Evolutionary conservation across 2,888 invertebrate genomes (phyloP).

Genomic region (Latheticus oryzae): DNA sequence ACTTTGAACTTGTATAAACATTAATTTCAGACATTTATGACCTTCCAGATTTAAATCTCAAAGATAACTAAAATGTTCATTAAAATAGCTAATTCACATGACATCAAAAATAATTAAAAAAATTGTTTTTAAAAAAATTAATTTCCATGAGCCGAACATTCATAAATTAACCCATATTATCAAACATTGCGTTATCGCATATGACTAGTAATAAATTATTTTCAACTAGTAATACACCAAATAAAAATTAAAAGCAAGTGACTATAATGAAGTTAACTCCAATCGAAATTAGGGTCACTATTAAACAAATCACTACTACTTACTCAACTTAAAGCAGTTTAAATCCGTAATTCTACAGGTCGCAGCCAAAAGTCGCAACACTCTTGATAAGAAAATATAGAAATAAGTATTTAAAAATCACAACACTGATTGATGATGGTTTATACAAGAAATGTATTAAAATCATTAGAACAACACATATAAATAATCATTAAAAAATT

Average conservation of each 20-base stretch:
- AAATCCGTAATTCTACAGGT: conserved; percentile 31
- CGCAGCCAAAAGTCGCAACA: conserved; percentile 28
- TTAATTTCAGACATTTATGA: conserved; percentile 22
- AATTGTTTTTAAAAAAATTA: neutral
- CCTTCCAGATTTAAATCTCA: conserved; percentile 37
- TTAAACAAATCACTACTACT: conserved; percentile 24
- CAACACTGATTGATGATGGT: conserved; percentile 17
- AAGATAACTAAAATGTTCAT: too few species aligned
- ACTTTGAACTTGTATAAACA: conserved; percentile 24
- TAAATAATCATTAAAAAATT: conserved; percentile 8
- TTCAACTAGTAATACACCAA: conserved; percentile 9
- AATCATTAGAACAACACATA: conserved; percentile 2
- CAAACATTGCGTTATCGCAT: conserved; percentile 22
- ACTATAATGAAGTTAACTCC: conserved; percentile 29
- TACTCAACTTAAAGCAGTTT: conserved; percentile 28
- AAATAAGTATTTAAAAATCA: conserved; percentile 11
- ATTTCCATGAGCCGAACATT: neutral
- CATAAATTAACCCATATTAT: conserved; percentile 24
- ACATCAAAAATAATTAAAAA: conserved; percentile 5
- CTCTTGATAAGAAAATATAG: conserved; percentile 22
- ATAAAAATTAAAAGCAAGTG: conserved; percentile 27
- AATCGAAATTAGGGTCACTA: conserved; percentile 35
- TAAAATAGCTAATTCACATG: conserved; percentile 32
- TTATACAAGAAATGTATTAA: conserved; percentile 1
- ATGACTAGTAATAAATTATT: conserved; percentile 20